Evolutionary conservation across 2,888 invertebrate genomes (phyloP).

Genomic region (Epicampocera succincta): DNA sequence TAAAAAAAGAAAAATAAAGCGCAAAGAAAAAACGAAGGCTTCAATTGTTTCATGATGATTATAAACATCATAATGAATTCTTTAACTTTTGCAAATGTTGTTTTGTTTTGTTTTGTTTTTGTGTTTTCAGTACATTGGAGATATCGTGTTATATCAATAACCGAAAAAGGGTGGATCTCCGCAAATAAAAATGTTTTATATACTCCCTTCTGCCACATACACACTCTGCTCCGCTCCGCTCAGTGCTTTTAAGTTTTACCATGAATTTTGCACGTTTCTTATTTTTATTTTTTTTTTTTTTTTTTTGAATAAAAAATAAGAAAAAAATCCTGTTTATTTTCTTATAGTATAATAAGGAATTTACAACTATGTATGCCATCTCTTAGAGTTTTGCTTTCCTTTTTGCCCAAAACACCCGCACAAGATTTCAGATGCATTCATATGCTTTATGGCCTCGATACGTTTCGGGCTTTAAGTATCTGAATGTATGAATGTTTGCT

Average conservation of each 20-base stretch:
- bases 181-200: constrained; percentile 72
- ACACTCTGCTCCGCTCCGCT: background rate
- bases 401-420: constrained; percentile 63
- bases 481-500: constrained; percentile 5
- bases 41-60: constrained; percentile 65
- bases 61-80: constrained; percentile 58
- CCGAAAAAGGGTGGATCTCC: constrained; percentile 81
- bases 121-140: constrained; percentile 52
- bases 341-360: constrained; percentile 52
- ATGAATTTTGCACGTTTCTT: constrained; percentile 65
- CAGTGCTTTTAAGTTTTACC: constrained; percentile 47
- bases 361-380: constrained; percentile 70
- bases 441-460: constrained; percentile 18
- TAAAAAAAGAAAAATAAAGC: background rate
- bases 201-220: constrained; percentile 61
- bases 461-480: background rate
- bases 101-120: constrained; percentile 2
- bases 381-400: constrained; percentile 34
- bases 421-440: constrained; percentile 20
- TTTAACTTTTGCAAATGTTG: constrained; percentile 36
- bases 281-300: constrained; percentile 20
- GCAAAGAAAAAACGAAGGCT: constrained; percentile 20
- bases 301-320: constrained; percentile 29
- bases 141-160: constrained; percentile 81
- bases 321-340: constrained; percentile 63